Conservation (phyloP, 2,113 vertebrate species). For the Elanoides forficatus region DNA sequence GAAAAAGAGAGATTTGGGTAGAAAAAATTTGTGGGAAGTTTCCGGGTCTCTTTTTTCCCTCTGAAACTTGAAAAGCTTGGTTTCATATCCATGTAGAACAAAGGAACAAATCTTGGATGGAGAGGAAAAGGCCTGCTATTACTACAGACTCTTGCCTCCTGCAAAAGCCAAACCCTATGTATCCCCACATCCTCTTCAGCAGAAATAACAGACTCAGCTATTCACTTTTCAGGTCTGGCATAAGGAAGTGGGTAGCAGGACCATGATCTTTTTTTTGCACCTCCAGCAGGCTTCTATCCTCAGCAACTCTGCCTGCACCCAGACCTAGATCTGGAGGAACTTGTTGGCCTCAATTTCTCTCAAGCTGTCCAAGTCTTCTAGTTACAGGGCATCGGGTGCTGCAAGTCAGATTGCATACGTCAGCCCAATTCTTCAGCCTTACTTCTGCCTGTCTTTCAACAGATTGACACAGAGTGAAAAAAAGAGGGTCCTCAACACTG, state of each 20-base stretch:
- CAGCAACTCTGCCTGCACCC: background rate
- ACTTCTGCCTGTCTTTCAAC: background rate
- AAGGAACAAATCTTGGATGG: background rate
- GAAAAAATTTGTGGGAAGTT: background rate
- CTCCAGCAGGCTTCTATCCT: background rate
- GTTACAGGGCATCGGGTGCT: background rate
- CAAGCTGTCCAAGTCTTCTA: background rate
- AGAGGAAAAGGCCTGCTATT: background rate
- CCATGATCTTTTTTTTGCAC: background rate
- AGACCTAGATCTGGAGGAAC: background rate
- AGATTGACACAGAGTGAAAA: background rate
- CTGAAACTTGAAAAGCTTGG: background rate
- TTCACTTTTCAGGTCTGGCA: background rate
- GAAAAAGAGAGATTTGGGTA: background rate
- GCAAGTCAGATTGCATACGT: background rate
- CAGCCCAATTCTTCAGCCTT: background rate
- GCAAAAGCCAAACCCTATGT: background rate
- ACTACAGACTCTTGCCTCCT: background rate
- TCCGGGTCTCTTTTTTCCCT: background rate
- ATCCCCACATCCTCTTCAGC: background rate
- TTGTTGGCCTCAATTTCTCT: background rate
- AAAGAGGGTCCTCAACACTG: background rate
- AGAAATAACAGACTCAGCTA: background rate
- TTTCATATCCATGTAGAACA: background rate
- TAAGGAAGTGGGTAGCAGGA: background rate